Percentiles rank a stretch among this genome's conserved stretches.
Evolutionary conservation across 1,140 invertebrate species (phyloP).

Genomic region (Rhopalosiphum padi): DNA sequence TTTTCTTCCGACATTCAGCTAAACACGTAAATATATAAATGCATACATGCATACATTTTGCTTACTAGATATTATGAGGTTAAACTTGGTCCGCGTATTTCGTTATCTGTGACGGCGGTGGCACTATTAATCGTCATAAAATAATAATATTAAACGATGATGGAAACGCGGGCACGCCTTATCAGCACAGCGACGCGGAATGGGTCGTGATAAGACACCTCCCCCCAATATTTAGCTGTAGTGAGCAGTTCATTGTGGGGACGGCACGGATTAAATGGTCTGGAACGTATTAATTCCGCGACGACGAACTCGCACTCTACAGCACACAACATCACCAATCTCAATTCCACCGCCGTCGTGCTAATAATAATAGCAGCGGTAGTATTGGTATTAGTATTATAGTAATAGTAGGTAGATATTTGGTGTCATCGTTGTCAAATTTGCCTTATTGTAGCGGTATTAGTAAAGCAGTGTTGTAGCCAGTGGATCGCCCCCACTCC

Average conservation of each 20-base stretch:
- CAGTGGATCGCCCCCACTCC: not conserved
- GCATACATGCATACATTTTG: not conserved
- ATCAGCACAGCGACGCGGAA: conserved; percentile 51
- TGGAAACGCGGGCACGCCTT: not conserved
- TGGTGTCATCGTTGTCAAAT: not conserved
- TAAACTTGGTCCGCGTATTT: not conserved
- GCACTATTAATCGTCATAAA: conserved; percentile 2
- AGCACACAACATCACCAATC: not conserved
- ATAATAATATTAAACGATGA: conserved; percentile 16
- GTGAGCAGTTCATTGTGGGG: not conserved
- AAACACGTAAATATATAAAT: not conserved
- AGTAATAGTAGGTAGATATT: not conserved
- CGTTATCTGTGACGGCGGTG: not conserved
- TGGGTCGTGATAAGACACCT: not conserved
- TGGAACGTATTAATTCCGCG: conserved; percentile 55
- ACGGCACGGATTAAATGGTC: conserved; percentile 37
- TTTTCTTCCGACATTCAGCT: not conserved
- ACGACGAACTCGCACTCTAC: conserved; percentile 24
- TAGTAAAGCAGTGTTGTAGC: not conserved
- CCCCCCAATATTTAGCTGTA: not conserved
- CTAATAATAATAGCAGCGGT: not conserved
- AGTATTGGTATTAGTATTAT: no score
- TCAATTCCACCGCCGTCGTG: not conserved
- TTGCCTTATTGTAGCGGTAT: not conserved
- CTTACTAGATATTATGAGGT: not conserved